phyloP scores from a whole-genome alignment of 2,797 vertebrate genomes.

The Remorina albescens region DNA sequence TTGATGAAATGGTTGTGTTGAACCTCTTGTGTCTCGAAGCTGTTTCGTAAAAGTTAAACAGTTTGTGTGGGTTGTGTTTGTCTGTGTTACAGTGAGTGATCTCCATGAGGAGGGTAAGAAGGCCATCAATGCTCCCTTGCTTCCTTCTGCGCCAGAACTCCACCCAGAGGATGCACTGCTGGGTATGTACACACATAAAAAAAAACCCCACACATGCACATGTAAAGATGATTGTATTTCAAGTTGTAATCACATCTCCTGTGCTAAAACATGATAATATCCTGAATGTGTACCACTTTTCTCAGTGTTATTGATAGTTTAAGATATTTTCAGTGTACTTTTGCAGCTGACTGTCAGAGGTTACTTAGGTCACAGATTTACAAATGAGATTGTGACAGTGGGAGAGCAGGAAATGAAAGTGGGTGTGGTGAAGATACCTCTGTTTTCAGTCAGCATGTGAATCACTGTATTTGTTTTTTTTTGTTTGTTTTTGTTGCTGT shows the following conservation, averaged over 20 bases:
- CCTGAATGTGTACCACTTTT: background rate
- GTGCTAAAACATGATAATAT: too few relatives aligned
- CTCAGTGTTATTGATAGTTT: background rate
- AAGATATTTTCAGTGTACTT: background rate
- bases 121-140: constrained; percentile 94
- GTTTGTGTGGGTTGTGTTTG: constrained; percentile 31
- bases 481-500: constrained; percentile 8
- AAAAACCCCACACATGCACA: background rate
- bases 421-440: constrained; percentile 46
- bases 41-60: background rate
- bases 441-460: constrained; percentile 40
- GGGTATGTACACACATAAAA: constrained; percentile 80
- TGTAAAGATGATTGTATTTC: background rate
- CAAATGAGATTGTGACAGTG: constrained; percentile 26
- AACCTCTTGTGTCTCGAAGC: background rate
- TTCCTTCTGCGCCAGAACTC: constrained; percentile 85
- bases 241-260: background rate
- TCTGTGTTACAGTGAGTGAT: constrained; percentile 91
- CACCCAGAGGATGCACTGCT: constrained; percentile 93
- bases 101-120: constrained; percentile 96
- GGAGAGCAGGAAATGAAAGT: constrained; percentile 76
- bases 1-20: background rate
- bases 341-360: background rate
- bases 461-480: constrained; percentile 28
- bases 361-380: constrained; percentile 15